Conservation (phyloP, 37 sponge, comb jelly and placozoan genomes). For the Oscarella lobularis region DNA sequence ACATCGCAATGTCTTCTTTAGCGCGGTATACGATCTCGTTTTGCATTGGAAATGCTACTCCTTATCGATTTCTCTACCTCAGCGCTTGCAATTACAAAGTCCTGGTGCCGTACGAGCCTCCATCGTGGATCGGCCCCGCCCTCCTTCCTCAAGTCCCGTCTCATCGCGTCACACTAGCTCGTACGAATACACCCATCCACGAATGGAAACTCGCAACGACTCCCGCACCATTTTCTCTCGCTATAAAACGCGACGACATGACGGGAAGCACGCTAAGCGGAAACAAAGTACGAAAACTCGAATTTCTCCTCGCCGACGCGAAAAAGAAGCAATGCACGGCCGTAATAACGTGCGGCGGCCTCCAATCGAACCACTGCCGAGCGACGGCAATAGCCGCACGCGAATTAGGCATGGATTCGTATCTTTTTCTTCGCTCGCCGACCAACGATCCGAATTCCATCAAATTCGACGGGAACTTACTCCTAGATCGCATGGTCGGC, state of each 20-base stretch:
- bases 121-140: neutral
- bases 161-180: slow-evolving; percentile 3
- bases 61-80: too few relatives aligned
- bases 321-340: slow-evolving; percentile 32
- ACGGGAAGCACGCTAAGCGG: slow-evolving; percentile 51
- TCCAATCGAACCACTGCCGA: slow-evolving; percentile 70
- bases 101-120: neutral
- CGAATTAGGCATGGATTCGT: slow-evolving; percentile 60
- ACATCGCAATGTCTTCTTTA: too few relatives aligned
- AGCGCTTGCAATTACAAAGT: neutral
- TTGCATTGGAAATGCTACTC: too few relatives aligned
- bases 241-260: slow-evolving; percentile 63
- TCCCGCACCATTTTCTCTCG: slow-evolving; percentile 37
- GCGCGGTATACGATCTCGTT: too few relatives aligned
- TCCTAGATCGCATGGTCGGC: slow-evolving; percentile 45
- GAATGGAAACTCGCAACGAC: slow-evolving; percentile 45
- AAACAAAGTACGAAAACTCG: slow-evolving; percentile 75
- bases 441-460: neutral
- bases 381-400: slow-evolving; percentile 68
- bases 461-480: slow-evolving; percentile 44
- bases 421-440: slow-evolving; percentile 39
- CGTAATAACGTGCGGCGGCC: slow-evolving; percentile 58
- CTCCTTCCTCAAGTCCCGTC: neutral
- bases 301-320: slow-evolving; percentile 77
- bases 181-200: slow-evolving; percentile 51